phyloP scores from a whole-genome alignment of 2,888 invertebrate species.

The Tridacna gigas region DNA sequence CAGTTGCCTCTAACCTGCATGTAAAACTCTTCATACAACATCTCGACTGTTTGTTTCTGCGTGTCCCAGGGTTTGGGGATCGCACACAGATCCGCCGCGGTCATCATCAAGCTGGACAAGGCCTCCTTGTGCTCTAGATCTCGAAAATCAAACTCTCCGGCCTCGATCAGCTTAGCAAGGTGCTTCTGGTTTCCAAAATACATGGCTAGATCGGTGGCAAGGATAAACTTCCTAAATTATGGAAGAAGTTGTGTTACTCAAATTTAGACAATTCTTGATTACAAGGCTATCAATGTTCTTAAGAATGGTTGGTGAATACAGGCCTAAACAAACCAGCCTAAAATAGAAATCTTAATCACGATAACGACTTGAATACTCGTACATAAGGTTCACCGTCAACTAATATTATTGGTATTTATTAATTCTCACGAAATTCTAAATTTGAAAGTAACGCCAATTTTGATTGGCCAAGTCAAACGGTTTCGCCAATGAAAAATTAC shows the following conservation, averaged over 20 bases:
- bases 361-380: no score
- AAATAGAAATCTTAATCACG: no score
- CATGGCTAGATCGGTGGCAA: constrained; percentile 76
- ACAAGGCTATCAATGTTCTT: no score
- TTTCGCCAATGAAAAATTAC: no score
- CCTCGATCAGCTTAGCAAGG: constrained; percentile 56
- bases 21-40: constrained; percentile 78
- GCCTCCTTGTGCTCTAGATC: constrained; percentile 48
- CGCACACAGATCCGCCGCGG: constrained; percentile 76
- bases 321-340: no score
- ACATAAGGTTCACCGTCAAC: no score
- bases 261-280: no score
- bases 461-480: no score
- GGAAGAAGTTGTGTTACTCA: neutral
- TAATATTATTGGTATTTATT: no score
- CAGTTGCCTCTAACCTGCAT: constrained; percentile 58
- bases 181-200: constrained; percentile 72
- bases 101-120: constrained; percentile 73
- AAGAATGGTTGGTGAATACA: no score
- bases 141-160: constrained; percentile 55
- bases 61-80: constrained; percentile 74
- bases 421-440: no score
- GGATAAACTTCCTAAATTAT: constrained; percentile 63
- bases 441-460: no score
- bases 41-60: constrained; percentile 63